A percentile compares a stretch with the other conserved stretches of the same genome.
phyloP scores from a whole-genome alignment of 2,797 vertebrate species.

The Acrossocheilus wenchowensis region DNA sequence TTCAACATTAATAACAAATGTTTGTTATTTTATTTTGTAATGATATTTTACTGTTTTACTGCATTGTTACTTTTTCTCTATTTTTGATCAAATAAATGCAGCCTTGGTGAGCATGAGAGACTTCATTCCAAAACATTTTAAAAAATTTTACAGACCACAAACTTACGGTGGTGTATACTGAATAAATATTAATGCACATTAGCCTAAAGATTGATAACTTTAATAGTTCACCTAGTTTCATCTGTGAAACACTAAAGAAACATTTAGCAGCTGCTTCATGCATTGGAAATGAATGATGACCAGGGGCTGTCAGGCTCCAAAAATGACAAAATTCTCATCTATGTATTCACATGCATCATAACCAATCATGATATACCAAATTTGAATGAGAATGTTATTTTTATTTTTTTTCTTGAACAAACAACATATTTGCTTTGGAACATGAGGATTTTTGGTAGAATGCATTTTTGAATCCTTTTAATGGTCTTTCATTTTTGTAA shows the following conservation, averaged over 20 bases:
- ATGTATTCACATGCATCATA: neutral
- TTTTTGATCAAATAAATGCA: neutral
- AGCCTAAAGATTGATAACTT: neutral
- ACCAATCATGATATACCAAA: neutral
- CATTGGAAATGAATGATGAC: neutral
- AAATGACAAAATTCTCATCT: neutral
- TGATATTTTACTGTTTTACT: neutral
- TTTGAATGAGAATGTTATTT: neutral
- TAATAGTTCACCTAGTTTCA: neutral
- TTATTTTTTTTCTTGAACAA: neutral
- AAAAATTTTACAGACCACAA: neutral
- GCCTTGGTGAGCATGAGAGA: neutral
- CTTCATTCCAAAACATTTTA: neutral
- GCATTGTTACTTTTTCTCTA: neutral
- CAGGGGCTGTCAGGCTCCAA: neutral
- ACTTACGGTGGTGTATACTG: neutral
- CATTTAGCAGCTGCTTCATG: neutral
- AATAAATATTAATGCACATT: neutral
- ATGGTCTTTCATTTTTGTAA: neutral
- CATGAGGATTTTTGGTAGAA: neutral
- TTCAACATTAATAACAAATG: neutral
- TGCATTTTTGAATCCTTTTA: neutral
- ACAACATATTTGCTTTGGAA: neutral
- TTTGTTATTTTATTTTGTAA: neutral
- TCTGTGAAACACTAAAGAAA: neutral